Base-by-base conservation (phyloP, 2,888 invertebrate genomes). In the Oxytorus armatus region DNA sequence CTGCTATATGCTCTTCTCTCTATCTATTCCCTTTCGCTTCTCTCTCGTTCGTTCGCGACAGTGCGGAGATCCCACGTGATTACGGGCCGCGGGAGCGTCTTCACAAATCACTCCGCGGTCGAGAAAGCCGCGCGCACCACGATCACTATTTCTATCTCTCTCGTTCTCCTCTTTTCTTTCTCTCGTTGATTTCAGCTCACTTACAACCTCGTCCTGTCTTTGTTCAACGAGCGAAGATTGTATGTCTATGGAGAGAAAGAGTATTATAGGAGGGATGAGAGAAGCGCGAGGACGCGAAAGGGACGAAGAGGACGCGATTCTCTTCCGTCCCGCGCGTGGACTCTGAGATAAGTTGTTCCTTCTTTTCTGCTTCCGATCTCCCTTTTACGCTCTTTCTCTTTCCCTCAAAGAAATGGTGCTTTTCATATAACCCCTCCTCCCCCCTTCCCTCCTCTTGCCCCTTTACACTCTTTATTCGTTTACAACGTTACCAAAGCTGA, bases 51-150 rank as follows among this genome's bases (percentile, higher is more conserved):
- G 47, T 75, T 68, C 74, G 83, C 87, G 88, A 90, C 90, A 89
- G 89, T 85, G 85, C 87, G 82, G 87, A 91, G 91, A 92, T 92
- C 91, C 89, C 91, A 90, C 89, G 90, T 92, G 92, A 92, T 92
- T 92, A 91, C 91, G 87, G n/a, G 83, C 86, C 85, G 87, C 90
- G 86, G 88, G 89, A 91, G 91, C 90, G 90, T 91, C 91, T 91
- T 91, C 91, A 92, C 91, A 92, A 91, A 92, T 92, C 92, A 91
- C 92, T 90, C 81, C 89, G 87, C 74, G 78, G 80, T 78, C 77
- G 77, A 77, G 80, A 63, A 77, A 79, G 70, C 77, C 63, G 69
- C 65, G 77, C 68, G 44, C 33, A 55, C 68, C 65, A 76, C 68
- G 44, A 44, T 63, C 73, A 55, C 42, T 66, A 53, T 69, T 70